phyloP scores from a whole-genome alignment of 2,888 invertebrate genomes.

The Drosophila mulleri region DNA sequence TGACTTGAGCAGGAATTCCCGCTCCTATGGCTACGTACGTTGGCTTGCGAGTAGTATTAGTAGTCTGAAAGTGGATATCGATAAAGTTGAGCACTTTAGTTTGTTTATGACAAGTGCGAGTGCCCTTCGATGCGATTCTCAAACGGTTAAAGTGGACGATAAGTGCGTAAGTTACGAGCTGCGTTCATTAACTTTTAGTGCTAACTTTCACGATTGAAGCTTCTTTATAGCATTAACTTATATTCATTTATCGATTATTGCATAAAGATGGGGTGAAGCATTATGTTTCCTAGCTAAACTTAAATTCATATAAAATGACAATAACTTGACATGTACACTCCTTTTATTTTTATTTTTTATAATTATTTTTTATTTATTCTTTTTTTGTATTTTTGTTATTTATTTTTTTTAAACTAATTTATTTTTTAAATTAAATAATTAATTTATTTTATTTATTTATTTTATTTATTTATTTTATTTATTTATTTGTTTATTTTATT shows the following conservation, averaged over 20 bases:
- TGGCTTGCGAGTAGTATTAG: not conserved
- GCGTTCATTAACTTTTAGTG: constrained; percentile 5
- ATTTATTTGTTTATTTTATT: too few species aligned
- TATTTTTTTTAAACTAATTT: too few species aligned
- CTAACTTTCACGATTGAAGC: not conserved
- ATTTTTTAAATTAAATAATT: too few species aligned
- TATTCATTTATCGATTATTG: not conserved
- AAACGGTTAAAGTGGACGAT: constrained; percentile 17
- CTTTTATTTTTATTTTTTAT: too few species aligned
- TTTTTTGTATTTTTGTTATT: too few species aligned
- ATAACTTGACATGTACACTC: too few species aligned
- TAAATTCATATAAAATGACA: too few species aligned
- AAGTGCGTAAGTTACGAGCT: constrained; percentile 16
- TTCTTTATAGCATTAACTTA: not conserved
- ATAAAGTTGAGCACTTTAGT: constrained; percentile 35
- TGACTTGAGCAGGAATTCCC: constrained; percentile 14
- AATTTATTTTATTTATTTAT: too few species aligned
- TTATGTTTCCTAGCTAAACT: not conserved
- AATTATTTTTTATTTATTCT: too few species aligned
- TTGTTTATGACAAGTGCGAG: constrained; percentile 36
- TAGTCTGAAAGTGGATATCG: constrained; percentile 18
- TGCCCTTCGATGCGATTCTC: constrained; percentile 21
- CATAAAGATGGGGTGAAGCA: not conserved
- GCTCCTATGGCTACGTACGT: not conserved
- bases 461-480: too few species aligned